Evolutionary conservation across 2,888 invertebrate species (phyloP).

Genomic region (Platycnemis pennipes): DNA sequence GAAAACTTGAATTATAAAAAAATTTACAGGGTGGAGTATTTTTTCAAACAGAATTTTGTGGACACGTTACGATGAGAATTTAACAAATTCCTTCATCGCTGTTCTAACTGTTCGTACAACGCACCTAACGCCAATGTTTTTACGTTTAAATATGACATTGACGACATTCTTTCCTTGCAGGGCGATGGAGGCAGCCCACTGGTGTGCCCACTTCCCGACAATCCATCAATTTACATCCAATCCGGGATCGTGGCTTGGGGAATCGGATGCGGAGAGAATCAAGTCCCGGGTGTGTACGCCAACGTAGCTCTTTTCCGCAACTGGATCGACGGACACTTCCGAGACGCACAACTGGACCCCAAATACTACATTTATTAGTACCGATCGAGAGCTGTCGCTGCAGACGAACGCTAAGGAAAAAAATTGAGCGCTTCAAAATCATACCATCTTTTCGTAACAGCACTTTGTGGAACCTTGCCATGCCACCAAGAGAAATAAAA

Average conservation of each 20-base stretch:
- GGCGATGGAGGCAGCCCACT: conserved; percentile 79
- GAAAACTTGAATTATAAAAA: neutral
- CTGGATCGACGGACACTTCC: conserved; percentile 75
- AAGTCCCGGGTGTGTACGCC: conserved; percentile 78
- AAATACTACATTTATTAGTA: conserved; percentile 69
- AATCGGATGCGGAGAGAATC: conserved; percentile 77
- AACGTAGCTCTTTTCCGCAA: conserved; percentile 76
- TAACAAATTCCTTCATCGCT: too few species aligned
- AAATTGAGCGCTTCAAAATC: neutral
- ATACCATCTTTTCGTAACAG: neutral
- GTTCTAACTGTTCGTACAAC: neutral
- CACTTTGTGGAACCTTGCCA: neutral
- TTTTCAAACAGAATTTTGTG: neutral
- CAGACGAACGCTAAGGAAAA: neutral
- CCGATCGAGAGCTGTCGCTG: neutral
- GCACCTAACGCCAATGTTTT: neutral
- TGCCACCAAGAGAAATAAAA: neutral
- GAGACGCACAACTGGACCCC: conserved; percentile 77
- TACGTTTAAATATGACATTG: neutral
- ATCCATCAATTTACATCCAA: conserved; percentile 76
- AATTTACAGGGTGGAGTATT: neutral
- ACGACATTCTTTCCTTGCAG: conserved; percentile 70
- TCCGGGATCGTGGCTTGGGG: conserved; percentile 78
- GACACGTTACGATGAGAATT: neutral
- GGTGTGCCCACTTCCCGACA: conserved; percentile 76